A percentile compares a stretch with the other conserved stretches of the same genome.
phyloP scores from a whole-genome alignment of 2,797 vertebrate species.

The Tapirus indicus region DNA sequence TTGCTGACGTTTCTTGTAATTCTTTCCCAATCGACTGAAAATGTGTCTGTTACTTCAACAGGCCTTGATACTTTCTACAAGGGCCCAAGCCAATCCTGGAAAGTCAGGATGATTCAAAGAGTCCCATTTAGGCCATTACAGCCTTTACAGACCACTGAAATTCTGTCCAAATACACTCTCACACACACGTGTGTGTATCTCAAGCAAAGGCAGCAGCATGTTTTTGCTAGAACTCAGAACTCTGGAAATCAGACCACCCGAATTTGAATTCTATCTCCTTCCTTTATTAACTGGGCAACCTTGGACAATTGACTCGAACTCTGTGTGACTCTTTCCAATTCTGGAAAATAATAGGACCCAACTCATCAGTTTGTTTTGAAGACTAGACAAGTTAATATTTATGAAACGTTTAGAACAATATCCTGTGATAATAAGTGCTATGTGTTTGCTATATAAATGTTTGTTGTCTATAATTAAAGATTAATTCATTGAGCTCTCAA shows the following conservation, averaged over 20 bases:
- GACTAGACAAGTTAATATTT: not conserved
- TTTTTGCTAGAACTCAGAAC: not conserved
- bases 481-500: not conserved
- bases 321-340: not conserved
- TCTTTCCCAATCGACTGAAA: not conserved
- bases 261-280: not conserved
- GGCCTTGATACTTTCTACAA: not conserved
- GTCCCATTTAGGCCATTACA: not conserved
- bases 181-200: not conserved
- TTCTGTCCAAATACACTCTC: not conserved
- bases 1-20: not conserved
- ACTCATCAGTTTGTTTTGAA: not conserved
- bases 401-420: not conserved
- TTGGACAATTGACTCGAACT: accelerated
- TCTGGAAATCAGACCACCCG: not conserved
- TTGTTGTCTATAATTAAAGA: not conserved
- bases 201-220: accelerated
- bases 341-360: not conserved
- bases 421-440: not conserved
- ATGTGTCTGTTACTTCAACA: not conserved
- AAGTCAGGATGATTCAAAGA: not conserved
- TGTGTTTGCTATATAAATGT: not conserved
- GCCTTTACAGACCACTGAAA: not conserved
- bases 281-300: not conserved
- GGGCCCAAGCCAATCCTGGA: not conserved